Evolutionary conservation across 2,888 invertebrate species (phyloP).

Genomic region (Hydrotaea diabolus): DNA sequence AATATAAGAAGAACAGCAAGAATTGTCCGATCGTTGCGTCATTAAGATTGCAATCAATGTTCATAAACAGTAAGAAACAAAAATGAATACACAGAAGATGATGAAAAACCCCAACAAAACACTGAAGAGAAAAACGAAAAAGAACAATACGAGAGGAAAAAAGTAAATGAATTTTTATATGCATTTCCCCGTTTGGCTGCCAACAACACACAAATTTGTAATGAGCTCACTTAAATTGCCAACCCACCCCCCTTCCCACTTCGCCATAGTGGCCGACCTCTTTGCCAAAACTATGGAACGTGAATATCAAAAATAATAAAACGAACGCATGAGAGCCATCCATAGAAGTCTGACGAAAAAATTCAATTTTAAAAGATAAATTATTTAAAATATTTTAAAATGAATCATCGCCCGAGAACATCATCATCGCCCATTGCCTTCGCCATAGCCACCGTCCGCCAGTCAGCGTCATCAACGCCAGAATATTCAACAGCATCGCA

Average conservation of each 20-base stretch:
- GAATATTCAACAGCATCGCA: slow-evolving; percentile 35
- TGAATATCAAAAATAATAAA: slow-evolving; percentile 19
- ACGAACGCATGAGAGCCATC: not conserved
- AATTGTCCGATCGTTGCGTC: slow-evolving; percentile 52
- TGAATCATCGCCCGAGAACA: slow-evolving; percentile 68
- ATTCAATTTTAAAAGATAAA: slow-evolving; percentile 69
- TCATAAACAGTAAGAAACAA: slow-evolving; percentile 13
- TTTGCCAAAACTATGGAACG: slow-evolving; percentile 22
- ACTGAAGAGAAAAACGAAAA: not conserved
- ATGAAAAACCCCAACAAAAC: not conserved
- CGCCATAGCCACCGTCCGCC: not conserved
- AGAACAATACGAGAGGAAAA: slow-evolving; percentile 23
- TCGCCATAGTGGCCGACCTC: slow-evolving; percentile 2
- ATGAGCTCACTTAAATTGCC: slow-evolving; percentile 57
- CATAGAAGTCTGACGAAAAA: slow-evolving; percentile 43
- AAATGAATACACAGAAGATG: slow-evolving; percentile 3
- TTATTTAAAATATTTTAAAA: slow-evolving; percentile 69
- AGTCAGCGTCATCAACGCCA: not conserved
- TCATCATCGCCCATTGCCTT: slow-evolving; percentile 8
- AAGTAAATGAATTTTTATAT: slow-evolving; percentile 52
- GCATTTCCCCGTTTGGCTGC: slow-evolving; percentile 67
- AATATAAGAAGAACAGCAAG: not conserved
- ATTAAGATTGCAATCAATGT: slow-evolving; percentile 63
- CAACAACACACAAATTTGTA: slow-evolving; percentile 54
- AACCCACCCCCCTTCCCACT: no score